Base-by-base conservation (phyloP, 2,113 vertebrate species). In the Ciconia boyciana region DNA sequence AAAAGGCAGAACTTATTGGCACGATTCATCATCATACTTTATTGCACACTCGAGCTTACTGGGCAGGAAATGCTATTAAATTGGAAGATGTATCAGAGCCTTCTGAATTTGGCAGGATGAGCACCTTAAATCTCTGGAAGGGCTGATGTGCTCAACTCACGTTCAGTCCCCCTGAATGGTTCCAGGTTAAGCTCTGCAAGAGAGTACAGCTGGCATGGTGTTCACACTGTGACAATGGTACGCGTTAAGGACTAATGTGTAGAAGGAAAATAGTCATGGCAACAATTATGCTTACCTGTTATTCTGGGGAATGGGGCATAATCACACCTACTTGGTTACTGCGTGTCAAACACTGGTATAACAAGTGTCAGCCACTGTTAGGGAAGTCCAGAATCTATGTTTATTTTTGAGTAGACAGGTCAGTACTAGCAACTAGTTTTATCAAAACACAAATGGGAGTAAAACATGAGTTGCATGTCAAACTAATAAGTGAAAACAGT, bases 1-100 rank as follows among this genome's bases (percentile, higher is more conserved):
- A 95, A 92, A 94, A 95, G 66, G 74, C 58, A 95, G 84, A 94
- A 91, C 66, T 80, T 94, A 94, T 85, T 96, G 83, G 81, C 81
- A 72, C 1, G 0, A 91, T 96, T 94, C 89, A 93, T 95, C 91
- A 89, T 72, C 34, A 44, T 87, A 54, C 22, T 93, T 88, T 87
- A 89, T 66, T 70, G 49, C 54, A 69, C 32, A 43, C 70, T 89
- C 0, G 0, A 85, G 43, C 39, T 19, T 43, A 66, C 61, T 58
- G 74, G 89, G 87, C 66, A 97, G 87, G 54, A 91, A 93, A 54
- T 46, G 31, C 84, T 92, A 94, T 84, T 91, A 93, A 96, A 89
- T 11, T 76, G 91, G 83, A 74, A 74, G 87, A 89, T 70, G 66
- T 80, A 81, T 82, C 81, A 87, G 65, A 93, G 64, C 22, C 49